Conservation (phyloP, 2,797 vertebrate species). For the Phataginus tetradactyla region DNA sequence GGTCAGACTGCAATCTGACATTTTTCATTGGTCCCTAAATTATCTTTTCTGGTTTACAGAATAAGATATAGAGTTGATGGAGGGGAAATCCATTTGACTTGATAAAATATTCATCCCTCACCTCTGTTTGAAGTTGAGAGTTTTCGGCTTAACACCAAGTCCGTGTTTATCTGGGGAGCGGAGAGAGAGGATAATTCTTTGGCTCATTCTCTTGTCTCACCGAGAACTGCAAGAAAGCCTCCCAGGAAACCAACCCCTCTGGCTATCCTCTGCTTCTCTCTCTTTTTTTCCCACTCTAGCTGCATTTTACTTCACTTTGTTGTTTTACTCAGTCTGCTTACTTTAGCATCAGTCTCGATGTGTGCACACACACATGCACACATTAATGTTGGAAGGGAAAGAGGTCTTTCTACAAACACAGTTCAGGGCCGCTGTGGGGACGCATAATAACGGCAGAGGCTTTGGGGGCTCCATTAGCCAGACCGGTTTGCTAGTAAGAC, state of each 20-base stretch:
- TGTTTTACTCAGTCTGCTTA: not conserved
- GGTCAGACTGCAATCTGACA: not conserved
- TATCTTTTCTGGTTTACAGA: conserved; percentile 36
- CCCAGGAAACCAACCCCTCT: not conserved
- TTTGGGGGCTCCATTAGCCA: not conserved
- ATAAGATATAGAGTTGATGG: not conserved
- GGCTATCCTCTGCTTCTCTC: not conserved
- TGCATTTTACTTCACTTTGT: not conserved
- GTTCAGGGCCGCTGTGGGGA: not conserved
- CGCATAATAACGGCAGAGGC: not conserved
- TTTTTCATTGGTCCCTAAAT: conserved; percentile 47
- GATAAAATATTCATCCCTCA: conserved; percentile 24
- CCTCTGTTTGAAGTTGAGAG: not conserved
- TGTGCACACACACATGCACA: not conserved
- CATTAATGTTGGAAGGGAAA: not conserved
- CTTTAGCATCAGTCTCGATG: no score
- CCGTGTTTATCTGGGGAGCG: not conserved
- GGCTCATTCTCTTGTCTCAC: not conserved
- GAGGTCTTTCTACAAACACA: not conserved
- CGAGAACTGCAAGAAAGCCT: not conserved
- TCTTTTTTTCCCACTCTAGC: not conserved
- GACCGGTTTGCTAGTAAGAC: not conserved
- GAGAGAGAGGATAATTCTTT: not conserved
- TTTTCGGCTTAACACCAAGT: not conserved
- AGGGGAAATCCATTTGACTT: conserved; percentile 28